Conservation (phyloP, 2,888 invertebrate genomes). For the Diplazon laetatorius region DNA sequence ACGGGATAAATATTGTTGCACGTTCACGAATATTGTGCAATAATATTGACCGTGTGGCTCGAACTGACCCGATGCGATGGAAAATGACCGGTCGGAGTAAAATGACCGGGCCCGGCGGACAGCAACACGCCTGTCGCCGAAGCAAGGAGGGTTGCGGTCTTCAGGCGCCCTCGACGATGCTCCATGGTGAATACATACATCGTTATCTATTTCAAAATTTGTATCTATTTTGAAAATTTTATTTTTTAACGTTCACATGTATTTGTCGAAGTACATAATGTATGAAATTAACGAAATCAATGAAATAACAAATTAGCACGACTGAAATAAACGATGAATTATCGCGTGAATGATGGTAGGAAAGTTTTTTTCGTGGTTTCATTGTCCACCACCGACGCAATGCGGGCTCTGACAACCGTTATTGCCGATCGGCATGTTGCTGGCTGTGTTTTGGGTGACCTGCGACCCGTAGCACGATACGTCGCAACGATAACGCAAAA, state of each 20-base stretch:
- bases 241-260: neutral
- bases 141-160: neutral
- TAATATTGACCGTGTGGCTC: neutral
- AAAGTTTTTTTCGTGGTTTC: neutral
- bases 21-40: neutral
- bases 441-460: constrained; percentile 23
- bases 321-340: neutral
- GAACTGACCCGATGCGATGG: neutral
- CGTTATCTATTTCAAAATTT: neutral
- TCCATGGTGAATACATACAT: too few relatives aligned
- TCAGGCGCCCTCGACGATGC: too few relatives aligned
- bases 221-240: neutral
- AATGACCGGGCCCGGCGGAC: neutral
- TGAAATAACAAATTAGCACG: neutral
- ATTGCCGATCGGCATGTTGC: neutral
- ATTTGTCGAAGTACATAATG: neutral
- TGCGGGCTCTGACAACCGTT: constrained; percentile 59
- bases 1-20: too few relatives aligned
- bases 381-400: constrained; percentile 67
- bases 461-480: constrained; percentile 67
- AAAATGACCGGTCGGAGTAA: neutral
- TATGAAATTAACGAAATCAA: too few relatives aligned
- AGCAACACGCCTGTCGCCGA: neutral
- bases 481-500: constrained; percentile 72
- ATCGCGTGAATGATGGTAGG: neutral